Evolutionary conservation across 2,797 vertebrate genomes (phyloP).

Genomic region (Alcedo quadribrachys): DNA sequence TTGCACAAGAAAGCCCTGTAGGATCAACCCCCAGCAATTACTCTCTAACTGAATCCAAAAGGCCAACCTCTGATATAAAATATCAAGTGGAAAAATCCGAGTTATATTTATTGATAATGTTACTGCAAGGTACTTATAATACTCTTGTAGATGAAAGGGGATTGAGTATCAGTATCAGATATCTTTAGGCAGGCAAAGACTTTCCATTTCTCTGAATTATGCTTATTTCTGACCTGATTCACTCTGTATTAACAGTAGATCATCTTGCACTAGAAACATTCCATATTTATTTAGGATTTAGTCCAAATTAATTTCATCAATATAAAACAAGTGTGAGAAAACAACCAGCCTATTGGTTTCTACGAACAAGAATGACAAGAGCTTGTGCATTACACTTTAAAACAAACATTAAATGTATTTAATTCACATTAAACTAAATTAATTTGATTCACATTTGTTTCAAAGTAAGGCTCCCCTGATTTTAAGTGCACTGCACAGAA

Average conservation of each 20-base stretch:
- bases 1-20: neutral
- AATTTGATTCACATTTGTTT: neutral
- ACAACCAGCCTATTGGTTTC: neutral
- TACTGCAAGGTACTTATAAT: neutral
- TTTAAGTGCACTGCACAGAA: neutral
- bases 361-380: neutral
- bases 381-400: fast-evolving
- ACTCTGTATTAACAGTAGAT: neutral
- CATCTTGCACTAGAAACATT: neutral
- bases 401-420: neutral
- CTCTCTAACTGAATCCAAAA: neutral
- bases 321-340: neutral
- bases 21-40: neutral
- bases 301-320: neutral
- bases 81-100: neutral
- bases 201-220: neutral
- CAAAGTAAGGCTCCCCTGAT: neutral
- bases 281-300: neutral
- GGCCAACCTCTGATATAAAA: neutral
- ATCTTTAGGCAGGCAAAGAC: neutral
- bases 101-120: neutral
- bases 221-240: neutral
- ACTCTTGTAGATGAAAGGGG: neutral
- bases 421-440: no score
- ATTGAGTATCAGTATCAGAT: neutral